phyloP scores from a whole-genome alignment of 2,888 invertebrate species.

The Rotaria magnacalcarata region DNA sequence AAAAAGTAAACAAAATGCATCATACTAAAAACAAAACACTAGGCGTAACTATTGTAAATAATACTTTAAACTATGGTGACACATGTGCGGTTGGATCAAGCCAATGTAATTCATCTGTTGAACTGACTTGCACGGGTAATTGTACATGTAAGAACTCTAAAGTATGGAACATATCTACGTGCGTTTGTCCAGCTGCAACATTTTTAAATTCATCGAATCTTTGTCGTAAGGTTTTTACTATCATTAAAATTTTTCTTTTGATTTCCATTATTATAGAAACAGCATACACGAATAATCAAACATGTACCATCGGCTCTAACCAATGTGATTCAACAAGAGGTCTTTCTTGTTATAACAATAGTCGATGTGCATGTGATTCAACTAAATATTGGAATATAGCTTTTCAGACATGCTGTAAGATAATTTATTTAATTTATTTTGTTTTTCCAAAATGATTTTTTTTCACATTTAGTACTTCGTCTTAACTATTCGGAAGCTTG shows the following conservation, averaged over 20 bases:
- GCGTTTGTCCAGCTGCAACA: not conserved
- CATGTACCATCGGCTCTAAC: not conserved
- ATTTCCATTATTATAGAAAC: not conserved
- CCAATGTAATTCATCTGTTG: not conserved
- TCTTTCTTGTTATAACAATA: not conserved
- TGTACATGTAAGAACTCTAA: not conserved
- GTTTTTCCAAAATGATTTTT: no score
- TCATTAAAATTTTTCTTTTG: not conserved
- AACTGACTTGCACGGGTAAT: not conserved
- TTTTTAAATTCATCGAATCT: conserved; percentile 18
- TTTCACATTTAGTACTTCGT: not conserved
- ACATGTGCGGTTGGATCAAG: not conserved
- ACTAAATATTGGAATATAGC: not conserved
- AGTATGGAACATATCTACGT: not conserved
- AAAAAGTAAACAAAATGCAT: not conserved
- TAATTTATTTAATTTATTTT: not conserved
- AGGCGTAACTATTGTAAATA: not conserved
- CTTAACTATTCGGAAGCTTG: not conserved
- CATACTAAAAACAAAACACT: not conserved
- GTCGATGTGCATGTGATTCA: not conserved
- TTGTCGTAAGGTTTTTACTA: not conserved
- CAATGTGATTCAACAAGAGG: not conserved
- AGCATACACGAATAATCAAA: not conserved
- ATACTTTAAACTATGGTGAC: not conserved
- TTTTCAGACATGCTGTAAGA: not conserved